Conservation (phyloP, 2,797 vertebrate genomes). For the Spinus pinus region DNA sequence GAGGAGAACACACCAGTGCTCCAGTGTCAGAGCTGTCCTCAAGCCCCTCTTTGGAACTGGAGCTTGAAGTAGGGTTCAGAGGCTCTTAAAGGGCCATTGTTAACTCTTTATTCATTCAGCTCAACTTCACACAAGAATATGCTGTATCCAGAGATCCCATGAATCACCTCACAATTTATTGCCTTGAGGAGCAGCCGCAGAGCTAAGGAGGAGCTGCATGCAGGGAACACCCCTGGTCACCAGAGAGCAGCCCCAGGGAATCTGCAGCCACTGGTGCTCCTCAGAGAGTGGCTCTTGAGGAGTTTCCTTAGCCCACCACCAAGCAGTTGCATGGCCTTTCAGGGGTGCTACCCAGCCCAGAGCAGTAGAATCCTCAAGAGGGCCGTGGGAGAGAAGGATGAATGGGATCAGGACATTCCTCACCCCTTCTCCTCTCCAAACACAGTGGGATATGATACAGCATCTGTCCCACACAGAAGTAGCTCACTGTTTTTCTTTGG, state of each 20-base stretch:
- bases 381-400: background rate
- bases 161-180: background rate
- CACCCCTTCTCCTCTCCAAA: background rate
- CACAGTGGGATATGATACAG: background rate
- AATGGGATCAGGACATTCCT: background rate
- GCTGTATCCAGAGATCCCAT: background rate
- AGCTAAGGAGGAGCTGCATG: background rate
- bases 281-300: background rate
- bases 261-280: background rate
- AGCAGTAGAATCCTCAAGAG: background rate
- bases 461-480: background rate
- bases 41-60: background rate
- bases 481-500: background rate
- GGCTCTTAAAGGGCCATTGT: background rate
- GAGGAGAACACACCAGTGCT: rapidly evolving
- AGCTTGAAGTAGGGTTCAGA: background rate
- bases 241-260: background rate
- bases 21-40: background rate
- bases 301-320: background rate
- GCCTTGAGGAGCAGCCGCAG: background rate
- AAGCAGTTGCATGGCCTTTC: background rate
- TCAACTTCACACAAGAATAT: background rate
- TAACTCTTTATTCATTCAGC: background rate
- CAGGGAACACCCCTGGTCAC: background rate
- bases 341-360: background rate